Evolutionary conservation across 2,797 vertebrate genomes (phyloP), one percentile per base, ranked within the genome.

Genomic region (Miichthys miiuy): DNA sequence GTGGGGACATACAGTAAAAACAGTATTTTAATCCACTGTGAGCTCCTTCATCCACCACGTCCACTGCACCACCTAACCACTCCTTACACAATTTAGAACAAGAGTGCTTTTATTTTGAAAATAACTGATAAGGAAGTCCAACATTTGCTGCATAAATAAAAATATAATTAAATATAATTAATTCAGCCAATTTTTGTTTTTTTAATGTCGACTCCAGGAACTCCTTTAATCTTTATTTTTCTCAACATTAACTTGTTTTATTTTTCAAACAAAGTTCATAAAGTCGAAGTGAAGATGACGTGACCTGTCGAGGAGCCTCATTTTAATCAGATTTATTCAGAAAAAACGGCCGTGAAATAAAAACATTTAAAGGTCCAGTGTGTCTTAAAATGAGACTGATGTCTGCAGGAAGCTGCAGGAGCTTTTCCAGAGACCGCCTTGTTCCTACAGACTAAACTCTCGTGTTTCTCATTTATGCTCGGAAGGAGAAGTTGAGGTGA

Each of bases 1-100:
- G 81, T 89, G 87, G 70, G 81, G 82, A 75, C 60, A 86, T 55
- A 83, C 64, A 87, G 86, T 84, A 91, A 90, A 89, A 92, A 89
- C 90, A 88, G 83, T 70, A 56, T 79, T 63, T 55, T 62, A 51
- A 11, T 81, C 51, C 46, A 17, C 21, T 64, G 27, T 57, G 27
- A 48, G 72, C 42, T 69, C 47, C 50, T 55, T 30, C 42, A 44
- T 38, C 70, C 56, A 69, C 18, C 42, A 44, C 63, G 58, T 52
- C 71, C 75, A 16, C 72, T 10, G 10, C 16, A n/a, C n/a, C 30
- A 62, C 58, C 34, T 14, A 4, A 56, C 27, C 48, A 54, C 52
- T 12, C 14, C 55, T n/a, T 5, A 30, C 30, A 30, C 27, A 30
- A 30, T 30, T 30, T 30, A 9, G 8, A 38, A 38, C 34, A 38